phyloP scores from a whole-genome alignment of 2,113 vertebrate genomes.

The Upupa epops region DNA sequence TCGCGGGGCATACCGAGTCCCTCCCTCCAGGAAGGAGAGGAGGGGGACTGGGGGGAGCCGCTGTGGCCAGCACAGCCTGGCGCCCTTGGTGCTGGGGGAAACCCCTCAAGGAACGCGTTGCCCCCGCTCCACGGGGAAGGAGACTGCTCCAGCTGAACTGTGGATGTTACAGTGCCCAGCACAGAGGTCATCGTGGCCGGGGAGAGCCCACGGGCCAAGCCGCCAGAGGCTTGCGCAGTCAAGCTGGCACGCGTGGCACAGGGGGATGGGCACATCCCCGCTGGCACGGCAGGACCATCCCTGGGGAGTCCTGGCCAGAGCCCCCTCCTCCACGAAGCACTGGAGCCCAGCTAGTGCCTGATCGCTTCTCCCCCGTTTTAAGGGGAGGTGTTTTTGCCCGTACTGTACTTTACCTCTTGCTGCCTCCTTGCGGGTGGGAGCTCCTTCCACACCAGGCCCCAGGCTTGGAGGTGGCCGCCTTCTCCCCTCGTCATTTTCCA shows the following conservation, averaged over 20 bases:
- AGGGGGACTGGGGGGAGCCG: neutral
- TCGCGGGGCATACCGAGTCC: neutral
- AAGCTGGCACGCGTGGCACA: fast-evolving
- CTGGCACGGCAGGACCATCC: fast-evolving
- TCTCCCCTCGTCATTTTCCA: conserved; percentile 38
- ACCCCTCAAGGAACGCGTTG: neutral
- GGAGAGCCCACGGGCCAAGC: neutral
- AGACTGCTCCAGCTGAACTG: neutral
- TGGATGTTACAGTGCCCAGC: conserved; percentile 2
- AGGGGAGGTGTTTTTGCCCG: conserved; percentile 56
- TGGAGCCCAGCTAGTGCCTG: conserved; percentile 54
- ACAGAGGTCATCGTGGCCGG: fast-evolving
- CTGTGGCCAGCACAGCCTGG: neutral
- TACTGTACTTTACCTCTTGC: conserved; percentile 66
- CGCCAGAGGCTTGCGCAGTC: neutral
- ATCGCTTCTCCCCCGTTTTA: conserved; percentile 65
- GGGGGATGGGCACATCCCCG: fast-evolving
- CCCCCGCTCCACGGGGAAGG: neutral
- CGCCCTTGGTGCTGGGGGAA: neutral
- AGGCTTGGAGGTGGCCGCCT: conserved; percentile 40
- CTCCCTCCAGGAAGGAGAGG: neutral
- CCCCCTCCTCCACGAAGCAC: conserved; percentile 26
- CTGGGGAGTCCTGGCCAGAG: neutral
- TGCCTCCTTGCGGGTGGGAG: conserved; percentile 59
- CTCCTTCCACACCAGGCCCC: conserved; percentile 45